Percentiles rank a stretch among this genome's conserved stretches.
Evolutionary conservation across 2,888 invertebrate genomes (phyloP).

Genomic region (Crocallis elinguaria): DNA sequence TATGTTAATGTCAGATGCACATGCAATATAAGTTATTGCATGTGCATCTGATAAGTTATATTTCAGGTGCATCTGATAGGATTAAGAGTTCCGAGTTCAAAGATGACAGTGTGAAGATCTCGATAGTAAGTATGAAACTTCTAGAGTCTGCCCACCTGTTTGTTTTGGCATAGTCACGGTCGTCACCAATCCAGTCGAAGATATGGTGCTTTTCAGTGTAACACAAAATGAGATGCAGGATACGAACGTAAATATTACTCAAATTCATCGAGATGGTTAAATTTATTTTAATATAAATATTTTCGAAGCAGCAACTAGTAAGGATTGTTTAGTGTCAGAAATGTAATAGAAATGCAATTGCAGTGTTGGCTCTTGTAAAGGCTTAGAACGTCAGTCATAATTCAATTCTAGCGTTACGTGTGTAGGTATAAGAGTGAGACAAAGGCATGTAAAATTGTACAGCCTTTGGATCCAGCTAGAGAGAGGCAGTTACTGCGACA

Average conservation of each 20-base stretch:
- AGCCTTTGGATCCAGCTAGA: conserved; percentile 13
- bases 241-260: conserved; percentile 43
- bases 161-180: conserved; percentile 43
- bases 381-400: conserved; percentile 10
- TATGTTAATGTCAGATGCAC: too few species aligned
- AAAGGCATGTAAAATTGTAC: conserved; percentile 10
- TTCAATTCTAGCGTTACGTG: conserved; percentile 24
- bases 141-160: conserved; percentile 47
- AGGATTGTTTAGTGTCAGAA: background rate
- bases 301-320: background rate
- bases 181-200: conserved; percentile 49
- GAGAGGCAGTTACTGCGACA: conserved; percentile 21
- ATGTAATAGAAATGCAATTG: background rate
- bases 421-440: conserved; percentile 16
- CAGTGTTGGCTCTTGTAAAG: background rate
- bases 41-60: too few species aligned
- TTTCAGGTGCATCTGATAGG: too few species aligned
- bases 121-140: too few species aligned
- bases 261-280: conserved; percentile 26
- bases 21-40: too few species aligned
- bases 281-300: background rate
- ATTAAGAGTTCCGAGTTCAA: too few species aligned
- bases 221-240: conserved; percentile 50
- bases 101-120: too few species aligned
- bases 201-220: conserved; percentile 45